Percentiles rank a stretch among this genome's conserved stretches.
These are phyloP conservation scores for Oncorhynchus masou DNA, from an alignment of 2,113 vertebrate genomes.

Conservation along the genomic window DNA sequence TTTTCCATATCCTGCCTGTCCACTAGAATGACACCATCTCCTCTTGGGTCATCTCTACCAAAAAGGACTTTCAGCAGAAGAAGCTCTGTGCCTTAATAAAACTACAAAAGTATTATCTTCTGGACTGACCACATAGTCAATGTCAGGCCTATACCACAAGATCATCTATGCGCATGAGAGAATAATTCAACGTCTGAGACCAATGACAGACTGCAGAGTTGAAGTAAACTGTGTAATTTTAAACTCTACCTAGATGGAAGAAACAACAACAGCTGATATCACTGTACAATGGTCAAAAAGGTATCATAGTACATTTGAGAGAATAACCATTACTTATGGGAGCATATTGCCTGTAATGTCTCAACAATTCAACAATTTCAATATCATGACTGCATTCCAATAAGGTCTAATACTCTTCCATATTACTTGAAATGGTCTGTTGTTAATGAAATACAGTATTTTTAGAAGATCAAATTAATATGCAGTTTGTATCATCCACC, in stretches of 20 bases:
- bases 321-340: not conserved
- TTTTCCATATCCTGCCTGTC: slow-evolving; percentile 6
- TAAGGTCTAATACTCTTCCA: no score
- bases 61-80: slow-evolving; percentile 58
- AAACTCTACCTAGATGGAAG: not conserved
- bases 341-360: not conserved
- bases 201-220: not conserved
- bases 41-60: not conserved
- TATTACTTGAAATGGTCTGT: no score
- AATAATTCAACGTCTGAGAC: not conserved
- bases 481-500: no score
- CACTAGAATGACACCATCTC: slow-evolving; percentile 11
- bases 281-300: not conserved
- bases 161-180: not conserved
- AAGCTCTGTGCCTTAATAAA: slow-evolving; percentile 78
- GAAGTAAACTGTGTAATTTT: not conserved
- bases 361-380: no score
- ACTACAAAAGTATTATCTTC: not conserved
- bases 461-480: no score
- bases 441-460: no score
- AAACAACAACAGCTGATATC: not conserved
- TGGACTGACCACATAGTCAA: not conserved
- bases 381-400: no score
- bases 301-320: not conserved
- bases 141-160: not conserved